phyloP scores from a whole-genome alignment of 2,888 invertebrate genomes.

The Nycteola revayana region DNA sequence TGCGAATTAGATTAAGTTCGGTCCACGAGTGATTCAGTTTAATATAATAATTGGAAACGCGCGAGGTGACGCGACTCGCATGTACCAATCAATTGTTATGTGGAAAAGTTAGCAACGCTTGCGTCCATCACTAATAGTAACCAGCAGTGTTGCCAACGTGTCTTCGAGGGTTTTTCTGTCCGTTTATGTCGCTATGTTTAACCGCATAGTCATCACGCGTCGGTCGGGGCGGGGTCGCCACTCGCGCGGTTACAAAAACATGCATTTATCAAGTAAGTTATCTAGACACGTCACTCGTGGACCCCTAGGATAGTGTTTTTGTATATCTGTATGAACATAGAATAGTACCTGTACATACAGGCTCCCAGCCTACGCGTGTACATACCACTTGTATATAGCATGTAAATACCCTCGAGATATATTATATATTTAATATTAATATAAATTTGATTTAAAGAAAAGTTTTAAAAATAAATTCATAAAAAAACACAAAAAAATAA shows the following conservation, averaged over 20 bases:
- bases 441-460: conserved; percentile 74
- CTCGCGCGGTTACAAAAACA: conserved; percentile 7
- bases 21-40: conserved; percentile 2
- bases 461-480: conserved; percentile 72
- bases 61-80: background rate
- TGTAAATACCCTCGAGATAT: conserved; percentile 75
- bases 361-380: conserved; percentile 25
- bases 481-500: conserved; percentile 68
- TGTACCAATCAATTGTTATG: too few relatives aligned
- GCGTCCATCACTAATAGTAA: too few relatives aligned
- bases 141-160: too few relatives aligned
- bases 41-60: background rate
- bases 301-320: conserved; percentile 30
- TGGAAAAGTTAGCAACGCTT: too few relatives aligned
- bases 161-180: too few relatives aligned
- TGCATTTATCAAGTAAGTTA: conserved; percentile 30
- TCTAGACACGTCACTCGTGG: conserved; percentile 23
- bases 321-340: conserved; percentile 43
- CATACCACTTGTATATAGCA: conserved; percentile 61
- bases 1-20: conserved; percentile 34
- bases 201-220: too few relatives aligned
- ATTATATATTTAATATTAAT: conserved; percentile 75
- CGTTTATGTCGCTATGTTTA: too few relatives aligned
- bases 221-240: too few relatives aligned
- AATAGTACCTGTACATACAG: conserved; percentile 57